Evolutionary conservation across 2,797 vertebrate genomes (phyloP).

Genomic region (Miichthys miiuy): DNA sequence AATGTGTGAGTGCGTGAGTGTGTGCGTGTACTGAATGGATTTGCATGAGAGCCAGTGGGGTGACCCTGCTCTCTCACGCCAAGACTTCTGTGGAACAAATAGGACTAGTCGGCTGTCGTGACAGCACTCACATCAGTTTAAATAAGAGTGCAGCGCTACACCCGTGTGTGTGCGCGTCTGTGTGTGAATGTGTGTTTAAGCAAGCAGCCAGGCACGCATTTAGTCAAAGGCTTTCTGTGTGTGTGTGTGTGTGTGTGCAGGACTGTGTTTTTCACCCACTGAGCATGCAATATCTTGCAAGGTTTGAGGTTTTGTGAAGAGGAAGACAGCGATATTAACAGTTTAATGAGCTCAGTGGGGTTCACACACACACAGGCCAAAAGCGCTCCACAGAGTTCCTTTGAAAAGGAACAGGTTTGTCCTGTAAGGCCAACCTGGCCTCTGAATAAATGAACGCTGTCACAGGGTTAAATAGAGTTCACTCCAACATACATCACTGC

Average conservation of each 20-base stretch:
- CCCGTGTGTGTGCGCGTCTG: conserved; percentile 61
- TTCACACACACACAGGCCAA: conserved; percentile 54
- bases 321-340: conserved; percentile 69
- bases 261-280: conserved; percentile 51
- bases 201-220: conserved; percentile 77
- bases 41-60: conserved; percentile 87
- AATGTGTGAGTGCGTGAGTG: conserved; percentile 37
- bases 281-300: conserved; percentile 84
- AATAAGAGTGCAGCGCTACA: conserved; percentile 83
- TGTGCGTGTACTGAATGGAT: conserved; percentile 74
- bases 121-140: conserved; percentile 87
- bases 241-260: conserved; percentile 28
- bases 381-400: conserved; percentile 53
- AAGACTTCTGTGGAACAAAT: conserved; percentile 85
- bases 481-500: conserved; percentile 48
- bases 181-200: conserved; percentile 71
- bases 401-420: conserved; percentile 74
- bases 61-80: conserved; percentile 85
- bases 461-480: conserved; percentile 73
- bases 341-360: conserved; percentile 75
- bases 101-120: conserved; percentile 90
- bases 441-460: conserved; percentile 68
- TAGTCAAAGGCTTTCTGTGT: conserved; percentile 66
- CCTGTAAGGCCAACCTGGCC: conserved; percentile 59
- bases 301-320: conserved; percentile 56